These are phyloP conservation scores for Hyla sarda DNA, from an alignment of 2,113 vertebrate species.

Conservation along the genomic window DNA sequence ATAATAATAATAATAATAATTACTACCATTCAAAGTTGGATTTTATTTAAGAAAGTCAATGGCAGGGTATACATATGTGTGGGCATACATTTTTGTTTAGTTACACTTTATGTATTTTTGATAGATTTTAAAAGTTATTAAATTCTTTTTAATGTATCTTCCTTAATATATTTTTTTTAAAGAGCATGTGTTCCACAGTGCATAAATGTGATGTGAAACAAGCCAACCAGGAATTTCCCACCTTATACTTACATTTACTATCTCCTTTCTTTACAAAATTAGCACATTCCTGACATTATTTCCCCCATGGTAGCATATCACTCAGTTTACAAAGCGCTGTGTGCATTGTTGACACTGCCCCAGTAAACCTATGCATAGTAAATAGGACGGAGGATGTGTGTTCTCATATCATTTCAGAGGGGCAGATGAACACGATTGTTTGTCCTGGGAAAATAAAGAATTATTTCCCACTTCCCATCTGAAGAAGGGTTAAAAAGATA, in stretches of 20 bases:
- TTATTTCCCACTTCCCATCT: slow-evolving; percentile 58
- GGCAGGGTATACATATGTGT: no score
- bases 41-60: no score
- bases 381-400: slow-evolving; percentile 10
- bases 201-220: not conserved
- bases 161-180: not conserved
- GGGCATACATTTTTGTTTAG: no score
- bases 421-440: slow-evolving; percentile 36
- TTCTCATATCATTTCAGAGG: slow-evolving; percentile 14
- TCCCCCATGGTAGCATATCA: not conserved
- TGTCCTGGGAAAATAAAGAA: slow-evolving; percentile 54
- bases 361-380: slow-evolving; percentile 15
- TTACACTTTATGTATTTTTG: no score
- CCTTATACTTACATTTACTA: not conserved
- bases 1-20: no score
- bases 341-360: slow-evolving; percentile 11
- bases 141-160: no score
- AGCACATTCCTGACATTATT: slow-evolving; percentile 1
- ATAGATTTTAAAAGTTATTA: no score
- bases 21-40: no score
- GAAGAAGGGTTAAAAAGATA: slow-evolving; percentile 37
- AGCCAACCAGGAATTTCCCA: not conserved
- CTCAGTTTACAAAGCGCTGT: not conserved
- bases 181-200: not conserved
- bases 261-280: not conserved